Conservation (phyloP, 2,113 vertebrate species). For the Pomatostomus ruficeps region DNA sequence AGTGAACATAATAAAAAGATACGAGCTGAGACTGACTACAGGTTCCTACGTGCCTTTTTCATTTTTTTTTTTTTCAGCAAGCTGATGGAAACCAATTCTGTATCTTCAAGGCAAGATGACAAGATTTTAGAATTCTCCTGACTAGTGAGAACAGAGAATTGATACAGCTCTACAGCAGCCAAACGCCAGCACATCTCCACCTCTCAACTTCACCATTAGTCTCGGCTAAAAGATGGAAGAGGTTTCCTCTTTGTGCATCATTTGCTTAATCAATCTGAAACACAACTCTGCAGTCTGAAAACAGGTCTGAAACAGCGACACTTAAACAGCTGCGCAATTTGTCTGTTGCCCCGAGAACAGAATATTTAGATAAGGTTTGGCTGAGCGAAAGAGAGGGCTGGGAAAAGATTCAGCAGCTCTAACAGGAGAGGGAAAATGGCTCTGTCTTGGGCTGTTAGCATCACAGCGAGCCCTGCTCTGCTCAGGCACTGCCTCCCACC, state of each 20-base stretch:
- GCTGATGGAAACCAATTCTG: conserved; percentile 16
- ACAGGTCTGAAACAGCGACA: not conserved
- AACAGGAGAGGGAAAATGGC: not conserved
- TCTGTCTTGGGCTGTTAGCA: not conserved
- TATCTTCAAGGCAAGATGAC: not conserved
- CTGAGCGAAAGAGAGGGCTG: not conserved
- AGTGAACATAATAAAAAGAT: conserved; percentile 45
- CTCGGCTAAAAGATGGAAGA: not conserved
- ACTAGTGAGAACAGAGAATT: not conserved
- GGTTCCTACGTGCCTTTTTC: not conserved
- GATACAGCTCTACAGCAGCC: not conserved
- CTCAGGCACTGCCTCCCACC: not conserved
- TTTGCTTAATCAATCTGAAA: conserved; percentile 2
- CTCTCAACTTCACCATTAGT: not conserved
- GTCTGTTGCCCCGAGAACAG: not conserved
- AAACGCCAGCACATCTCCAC: not conserved
- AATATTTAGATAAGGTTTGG: not conserved
- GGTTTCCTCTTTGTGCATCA: not conserved
- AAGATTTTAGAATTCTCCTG: not conserved
- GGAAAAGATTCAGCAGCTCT: not conserved
- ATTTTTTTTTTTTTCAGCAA: not conserved
- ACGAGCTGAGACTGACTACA: conserved; percentile 17
- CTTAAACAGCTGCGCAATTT: not conserved
- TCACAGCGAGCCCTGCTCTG: not conserved
- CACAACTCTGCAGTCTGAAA: not conserved